phyloP scores from a whole-genome alignment of 2,888 invertebrate species.

The Ochropleura plecta region DNA sequence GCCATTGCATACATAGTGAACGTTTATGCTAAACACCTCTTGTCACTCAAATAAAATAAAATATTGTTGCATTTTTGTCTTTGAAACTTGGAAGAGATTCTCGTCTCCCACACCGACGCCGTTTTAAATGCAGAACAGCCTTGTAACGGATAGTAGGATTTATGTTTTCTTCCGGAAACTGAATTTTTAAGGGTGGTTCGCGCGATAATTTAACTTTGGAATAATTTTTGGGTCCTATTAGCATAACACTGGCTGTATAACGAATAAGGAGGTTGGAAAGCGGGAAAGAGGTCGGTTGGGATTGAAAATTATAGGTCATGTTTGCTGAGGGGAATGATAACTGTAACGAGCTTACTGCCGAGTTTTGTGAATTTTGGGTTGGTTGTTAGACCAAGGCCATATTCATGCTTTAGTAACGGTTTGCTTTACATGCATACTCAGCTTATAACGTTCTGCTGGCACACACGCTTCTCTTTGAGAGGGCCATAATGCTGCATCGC shows the following conservation, averaged over 20 bases:
- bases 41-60: conserved; percentile 76
- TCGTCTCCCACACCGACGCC: conserved; percentile 30
- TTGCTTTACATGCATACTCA: background rate
- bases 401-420: background rate
- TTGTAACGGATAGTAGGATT: conserved; percentile 55
- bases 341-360: background rate
- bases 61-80: conserved; percentile 73
- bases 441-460: background rate
- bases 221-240: conserved; percentile 45
- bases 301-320: conserved; percentile 17
- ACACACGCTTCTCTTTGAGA: background rate
- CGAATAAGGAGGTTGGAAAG: conserved; percentile 36
- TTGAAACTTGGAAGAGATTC: conserved; percentile 51
- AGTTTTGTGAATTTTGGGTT: background rate
- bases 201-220: conserved; percentile 43
- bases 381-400: background rate
- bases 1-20: conserved; percentile 72
- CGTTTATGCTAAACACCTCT: conserved; percentile 74
- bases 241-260: conserved; percentile 33
- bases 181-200: conserved; percentile 45
- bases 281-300: conserved; percentile 25
- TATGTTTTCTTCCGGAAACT: conserved; percentile 45
- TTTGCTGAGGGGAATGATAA: conserved; percentile 17
- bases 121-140: conserved; percentile 64
- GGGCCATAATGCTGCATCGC: too few relatives aligned